These are phyloP conservation scores for Plebejus anna DNA, from an alignment of 2,888 invertebrate species.

Conservation along the genomic window DNA sequence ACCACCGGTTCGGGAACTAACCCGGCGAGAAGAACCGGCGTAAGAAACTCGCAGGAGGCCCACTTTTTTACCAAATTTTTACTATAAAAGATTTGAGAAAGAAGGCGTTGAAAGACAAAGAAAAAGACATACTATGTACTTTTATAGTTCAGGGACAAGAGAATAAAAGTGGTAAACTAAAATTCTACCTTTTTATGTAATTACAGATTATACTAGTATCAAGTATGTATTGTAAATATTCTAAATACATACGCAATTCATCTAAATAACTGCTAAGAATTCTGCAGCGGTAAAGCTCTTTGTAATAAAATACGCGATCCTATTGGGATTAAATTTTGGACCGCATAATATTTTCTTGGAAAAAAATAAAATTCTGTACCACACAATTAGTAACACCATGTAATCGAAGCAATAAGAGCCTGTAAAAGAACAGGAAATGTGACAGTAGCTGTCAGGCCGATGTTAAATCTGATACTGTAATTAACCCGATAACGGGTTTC, in stretches of 20 bases:
- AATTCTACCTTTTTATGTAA: too few species aligned
- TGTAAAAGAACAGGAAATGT: slow-evolving; percentile 26
- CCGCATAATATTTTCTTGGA: neutral
- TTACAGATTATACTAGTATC: too few species aligned
- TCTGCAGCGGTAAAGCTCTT: neutral
- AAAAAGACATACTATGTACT: too few species aligned
- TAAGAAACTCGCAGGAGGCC: too few species aligned
- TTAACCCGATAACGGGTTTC: slow-evolving; percentile 17
- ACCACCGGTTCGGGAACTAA: too few species aligned
- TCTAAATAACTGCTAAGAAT: neutral
- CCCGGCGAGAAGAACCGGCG: too few species aligned
- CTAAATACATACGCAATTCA: neutral
- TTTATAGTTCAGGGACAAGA: too few species aligned
- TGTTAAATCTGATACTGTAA: slow-evolving; percentile 21
- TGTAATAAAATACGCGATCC: neutral
- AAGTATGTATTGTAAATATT: too few species aligned
- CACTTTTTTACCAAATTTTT: too few species aligned
- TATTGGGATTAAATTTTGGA: neutral
- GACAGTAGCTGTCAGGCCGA: slow-evolving; percentile 12
- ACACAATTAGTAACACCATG: neutral
- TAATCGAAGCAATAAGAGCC: slow-evolving; percentile 25
- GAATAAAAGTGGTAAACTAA: too few species aligned
- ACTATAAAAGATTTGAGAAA: too few species aligned
- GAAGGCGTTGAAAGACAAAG: too few species aligned
- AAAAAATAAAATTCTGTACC: neutral